These are phyloP conservation scores for Zeuzera pyrina DNA, from an alignment of 2,888 invertebrate species.

Conservation along the genomic window DNA sequence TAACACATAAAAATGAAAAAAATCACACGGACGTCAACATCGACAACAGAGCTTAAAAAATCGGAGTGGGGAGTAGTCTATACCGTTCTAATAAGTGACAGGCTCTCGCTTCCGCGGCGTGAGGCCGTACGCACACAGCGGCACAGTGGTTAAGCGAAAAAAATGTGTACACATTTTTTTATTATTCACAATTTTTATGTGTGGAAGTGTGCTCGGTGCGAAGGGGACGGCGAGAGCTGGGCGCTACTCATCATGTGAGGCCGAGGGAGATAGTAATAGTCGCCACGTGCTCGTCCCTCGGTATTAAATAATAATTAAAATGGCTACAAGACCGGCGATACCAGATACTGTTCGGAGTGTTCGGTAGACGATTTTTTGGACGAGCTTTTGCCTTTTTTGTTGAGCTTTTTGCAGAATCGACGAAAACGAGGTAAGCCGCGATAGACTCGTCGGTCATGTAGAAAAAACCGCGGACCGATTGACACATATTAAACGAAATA, in stretches of 20 bases:
- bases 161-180: conserved; percentile 74
- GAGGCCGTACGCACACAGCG: conserved; percentile 62
- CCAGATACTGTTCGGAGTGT: conserved; percentile 56
- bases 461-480: conserved; percentile 49
- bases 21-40: conserved; percentile 64
- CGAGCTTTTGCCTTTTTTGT: conserved; percentile 66
- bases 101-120: conserved; percentile 51
- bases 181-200: conserved; percentile 73
- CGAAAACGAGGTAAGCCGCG: conserved; percentile 47
- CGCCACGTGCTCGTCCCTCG: conserved; percentile 71
- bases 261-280: conserved; percentile 41
- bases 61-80: conserved; percentile 57
- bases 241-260: conserved; percentile 22
- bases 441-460: conserved; percentile 22
- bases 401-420: conserved; percentile 57
- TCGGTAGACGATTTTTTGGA: conserved; percentile 71
- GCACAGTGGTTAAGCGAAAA: conserved; percentile 66
- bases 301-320: conserved; percentile 74
- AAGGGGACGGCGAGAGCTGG: conserved; percentile 37
- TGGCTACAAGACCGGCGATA: conserved; percentile 70
- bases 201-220: conserved; percentile 69
- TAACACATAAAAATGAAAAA: conserved; percentile 73
- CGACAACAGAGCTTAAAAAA: conserved; percentile 65
- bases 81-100: conserved; percentile 33
- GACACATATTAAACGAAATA: conserved; percentile 63